Base-by-base conservation (phyloP, 1,140 invertebrate species). In the Zaprionus lachaisei region DNA sequence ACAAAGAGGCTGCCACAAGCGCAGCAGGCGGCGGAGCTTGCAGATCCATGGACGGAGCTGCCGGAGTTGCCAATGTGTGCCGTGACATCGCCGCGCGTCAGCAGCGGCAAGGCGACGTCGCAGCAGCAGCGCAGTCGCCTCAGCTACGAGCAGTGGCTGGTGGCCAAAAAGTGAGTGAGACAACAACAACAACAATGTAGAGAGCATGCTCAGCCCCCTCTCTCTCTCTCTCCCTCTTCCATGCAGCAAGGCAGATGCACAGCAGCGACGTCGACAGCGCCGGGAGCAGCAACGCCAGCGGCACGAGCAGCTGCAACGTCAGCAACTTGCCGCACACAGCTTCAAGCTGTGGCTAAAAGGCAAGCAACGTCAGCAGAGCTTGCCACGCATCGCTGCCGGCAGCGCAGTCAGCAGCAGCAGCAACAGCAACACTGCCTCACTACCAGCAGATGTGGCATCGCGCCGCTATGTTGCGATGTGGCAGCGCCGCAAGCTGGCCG, bases 71-170 rank as follows among this genome's bases (percentile, higher is more conserved):
- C 47, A 0, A 31, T 31, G 11, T 51, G 41, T 4, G 41, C n/a
- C 4, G n/a, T 11, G 0, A 47, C 41, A 9, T 9, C 41, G 41
- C 7, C 41, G 7, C 41, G 41, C 7, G 6, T 47, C 2, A 17
- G 20, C 11, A 37, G 22, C 4, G 7, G 22, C 5, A 0, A 5
- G 9, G 2, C 26, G 7, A 1, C 6, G n/a, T 17, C n/a, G n/a
- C 7, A 5, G 41, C 41, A 11, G 41, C 41, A 44, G 41, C 41
- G 41, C 41, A 17, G 15, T 12, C 73, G 68, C n/a, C 9, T 66
- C 15, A 72, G 26, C 55, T 76, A 72, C 17, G 61, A 76, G 7
- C 31, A 72, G 26, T 76, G 73, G 73, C 44, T 76, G 5, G 1
- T 28, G 15, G 5, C 20, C 4, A 76, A 76, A 12, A 71, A 34